phyloP scores from a whole-genome alignment of 2,888 invertebrate genomes.

The Thyatira batis region DNA sequence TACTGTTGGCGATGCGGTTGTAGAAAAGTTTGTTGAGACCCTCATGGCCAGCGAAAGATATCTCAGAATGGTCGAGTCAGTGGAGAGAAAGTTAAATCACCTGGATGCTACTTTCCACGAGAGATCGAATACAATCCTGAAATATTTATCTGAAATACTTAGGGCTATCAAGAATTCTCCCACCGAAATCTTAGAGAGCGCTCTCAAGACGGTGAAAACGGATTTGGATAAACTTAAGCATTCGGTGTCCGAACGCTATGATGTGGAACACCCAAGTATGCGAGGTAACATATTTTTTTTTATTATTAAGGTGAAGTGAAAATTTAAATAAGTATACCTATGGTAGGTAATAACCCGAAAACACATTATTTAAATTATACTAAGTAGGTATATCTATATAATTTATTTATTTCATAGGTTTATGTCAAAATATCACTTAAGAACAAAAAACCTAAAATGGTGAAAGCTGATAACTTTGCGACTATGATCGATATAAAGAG shows the following conservation, averaged over 20 bases:
- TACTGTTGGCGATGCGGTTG: slow-evolving; percentile 46
- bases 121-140: slow-evolving; percentile 54
- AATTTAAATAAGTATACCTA: no score
- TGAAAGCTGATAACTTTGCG: no score
- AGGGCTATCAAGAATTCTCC: slow-evolving; percentile 41
- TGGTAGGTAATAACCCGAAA: no score
- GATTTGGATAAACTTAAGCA: slow-evolving; percentile 51
- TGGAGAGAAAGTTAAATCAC: slow-evolving; percentile 58
- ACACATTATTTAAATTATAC: no score
- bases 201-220: slow-evolving; percentile 38
- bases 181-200: slow-evolving; percentile 34
- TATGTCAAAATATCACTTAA: no score
- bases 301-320: neutral
- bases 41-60: slow-evolving; percentile 65
- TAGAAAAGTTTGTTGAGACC: slow-evolving; percentile 68
- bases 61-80: slow-evolving; percentile 59
- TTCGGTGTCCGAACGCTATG: slow-evolving; percentile 29
- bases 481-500: no score
- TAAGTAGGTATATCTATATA: no score
- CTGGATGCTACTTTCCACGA: slow-evolving; percentile 60
- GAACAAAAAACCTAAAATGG: no score
- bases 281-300: slow-evolving; percentile 40
- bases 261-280: slow-evolving; percentile 30
- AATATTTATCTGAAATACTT: slow-evolving; percentile 59
- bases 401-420: no score